Percentiles rank a stretch among this genome's conserved stretches.
Conservation (phyloP, 2,113 vertebrate genomes). For the Phrynocephalus versicolor region DNA sequence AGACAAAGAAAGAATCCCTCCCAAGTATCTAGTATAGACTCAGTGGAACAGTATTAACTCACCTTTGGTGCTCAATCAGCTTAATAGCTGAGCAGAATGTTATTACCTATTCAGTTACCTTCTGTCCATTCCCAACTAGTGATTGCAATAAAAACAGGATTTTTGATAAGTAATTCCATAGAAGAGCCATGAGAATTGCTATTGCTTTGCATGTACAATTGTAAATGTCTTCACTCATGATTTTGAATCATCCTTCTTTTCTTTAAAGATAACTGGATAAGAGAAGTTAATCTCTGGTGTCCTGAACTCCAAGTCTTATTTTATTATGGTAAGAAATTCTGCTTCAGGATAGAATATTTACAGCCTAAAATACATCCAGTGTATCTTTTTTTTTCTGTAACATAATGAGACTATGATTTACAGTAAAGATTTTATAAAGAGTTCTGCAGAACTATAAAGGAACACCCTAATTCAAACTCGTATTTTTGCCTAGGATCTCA, state of each 20-base stretch:
- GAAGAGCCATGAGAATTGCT: background rate
- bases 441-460: background rate
- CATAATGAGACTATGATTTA: background rate
- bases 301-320: conserved; percentile 87
- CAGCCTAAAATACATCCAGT: accelerated
- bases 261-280: conserved; percentile 90
- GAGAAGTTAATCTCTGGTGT: conserved; percentile 92
- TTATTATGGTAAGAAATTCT: conserved; percentile 86
- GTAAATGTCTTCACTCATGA: background rate
- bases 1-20: too few relatives aligned
- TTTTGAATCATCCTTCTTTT: conserved; percentile 20
- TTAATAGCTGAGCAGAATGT: background rate
- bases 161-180: background rate
- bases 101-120: background rate
- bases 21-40: background rate
- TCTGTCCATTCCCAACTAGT: background rate
- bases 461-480: background rate
- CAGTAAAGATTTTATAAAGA: background rate
- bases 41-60: background rate
- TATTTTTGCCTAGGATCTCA: conserved; percentile 80
- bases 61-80: background rate
- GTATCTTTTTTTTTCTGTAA: background rate
- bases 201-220: background rate
- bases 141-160: background rate
- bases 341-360: background rate